Evolutionary conservation across 2,888 invertebrate genomes (phyloP).

Genomic region (Pollenia angustigena): DNA sequence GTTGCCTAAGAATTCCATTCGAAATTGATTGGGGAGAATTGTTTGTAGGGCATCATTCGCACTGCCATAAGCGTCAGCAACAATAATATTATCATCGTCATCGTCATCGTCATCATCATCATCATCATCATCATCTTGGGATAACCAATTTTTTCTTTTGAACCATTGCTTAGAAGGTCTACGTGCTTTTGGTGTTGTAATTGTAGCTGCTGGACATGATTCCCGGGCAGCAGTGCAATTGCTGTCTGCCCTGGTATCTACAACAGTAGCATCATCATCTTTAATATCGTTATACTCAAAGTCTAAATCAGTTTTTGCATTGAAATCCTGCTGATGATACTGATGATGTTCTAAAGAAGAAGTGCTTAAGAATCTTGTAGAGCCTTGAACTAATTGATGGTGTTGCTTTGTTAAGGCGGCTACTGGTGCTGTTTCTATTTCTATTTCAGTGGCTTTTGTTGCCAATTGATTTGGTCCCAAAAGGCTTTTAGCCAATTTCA

Average conservation of each 20-base stretch:
- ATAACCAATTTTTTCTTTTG: slow-evolving; percentile 69
- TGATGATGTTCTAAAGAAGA: slow-evolving; percentile 33
- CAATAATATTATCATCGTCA: slow-evolving; percentile 33
- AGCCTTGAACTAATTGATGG: slow-evolving; percentile 59
- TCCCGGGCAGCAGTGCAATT: slow-evolving; percentile 41
- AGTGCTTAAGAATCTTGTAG: slow-evolving; percentile 46
- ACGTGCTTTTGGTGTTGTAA: slow-evolving; percentile 54
- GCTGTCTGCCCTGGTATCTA: slow-evolving; percentile 6
- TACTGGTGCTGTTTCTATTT: slow-evolving; percentile 58
- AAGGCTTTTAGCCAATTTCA: slow-evolving; percentile 68
- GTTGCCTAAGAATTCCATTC: slow-evolving; percentile 41
- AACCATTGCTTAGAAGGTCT: slow-evolving; percentile 65
- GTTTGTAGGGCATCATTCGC: slow-evolving; percentile 33
- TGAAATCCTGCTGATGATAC: background rate
- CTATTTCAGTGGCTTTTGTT: slow-evolving; percentile 66
- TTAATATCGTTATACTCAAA: slow-evolving; percentile 22
- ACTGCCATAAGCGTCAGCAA: slow-evolving; percentile 1
- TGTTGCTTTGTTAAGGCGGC: slow-evolving; percentile 54
- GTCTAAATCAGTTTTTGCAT: slow-evolving; percentile 45
- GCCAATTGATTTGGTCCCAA: slow-evolving; percentile 70
- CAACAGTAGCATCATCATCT: slow-evolving; percentile 14
- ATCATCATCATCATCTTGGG: slow-evolving; percentile 61
- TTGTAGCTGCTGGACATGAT: slow-evolving; percentile 64
- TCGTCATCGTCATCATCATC: slow-evolving; percentile 60
- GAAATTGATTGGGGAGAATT: slow-evolving; percentile 58